phyloP scores from a whole-genome alignment of 1,140 invertebrate species.

The Drosophila tropicalis region DNA sequence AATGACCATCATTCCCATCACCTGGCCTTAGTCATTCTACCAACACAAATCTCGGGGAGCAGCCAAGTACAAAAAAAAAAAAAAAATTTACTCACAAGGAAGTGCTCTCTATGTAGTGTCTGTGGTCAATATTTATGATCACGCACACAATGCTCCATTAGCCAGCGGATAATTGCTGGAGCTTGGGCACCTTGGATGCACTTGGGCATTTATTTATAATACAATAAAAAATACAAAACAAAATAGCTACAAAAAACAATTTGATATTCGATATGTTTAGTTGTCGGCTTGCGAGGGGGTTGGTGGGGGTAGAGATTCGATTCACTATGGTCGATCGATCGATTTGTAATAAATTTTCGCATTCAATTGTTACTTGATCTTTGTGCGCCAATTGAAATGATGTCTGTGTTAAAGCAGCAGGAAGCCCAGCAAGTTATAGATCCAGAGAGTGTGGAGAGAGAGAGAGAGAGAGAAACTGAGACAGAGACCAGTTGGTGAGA shows the following conservation, averaged over 20 bases:
- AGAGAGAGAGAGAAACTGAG: no score
- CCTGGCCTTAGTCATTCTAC: conserved; percentile 33
- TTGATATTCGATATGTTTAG: conserved; percentile 50
- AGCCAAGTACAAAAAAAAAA: neutral
- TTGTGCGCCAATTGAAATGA: conserved; percentile 58
- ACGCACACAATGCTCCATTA: conserved; percentile 66
- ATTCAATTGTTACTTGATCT: conserved; percentile 74
- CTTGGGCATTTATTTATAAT: conserved; percentile 52
- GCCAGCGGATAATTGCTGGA: conserved; percentile 51
- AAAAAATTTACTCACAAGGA: conserved; percentile 47
- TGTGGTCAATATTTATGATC: conserved; percentile 60
- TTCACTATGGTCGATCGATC: conserved; percentile 24
- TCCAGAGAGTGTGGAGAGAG: neutral
- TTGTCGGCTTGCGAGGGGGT: neutral
- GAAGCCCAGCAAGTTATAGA: conserved; percentile 49
- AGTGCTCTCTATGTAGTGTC: conserved; percentile 30
- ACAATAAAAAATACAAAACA: conserved; percentile 31
- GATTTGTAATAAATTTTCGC: conserved; percentile 70
- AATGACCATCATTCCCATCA: conserved; percentile 16
- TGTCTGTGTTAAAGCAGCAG: conserved; percentile 76
- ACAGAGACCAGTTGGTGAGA: conserved; percentile 44
- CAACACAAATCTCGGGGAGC: neutral
- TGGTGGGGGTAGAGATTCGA: conserved; percentile 20
- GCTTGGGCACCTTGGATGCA: conserved; percentile 42
- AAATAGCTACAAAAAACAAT: conserved; percentile 40